Evolutionary conservation across 2,888 invertebrate species (phyloP), one percentile per base, ranked within the genome.

Genomic region (Drosophila leonis): DNA sequence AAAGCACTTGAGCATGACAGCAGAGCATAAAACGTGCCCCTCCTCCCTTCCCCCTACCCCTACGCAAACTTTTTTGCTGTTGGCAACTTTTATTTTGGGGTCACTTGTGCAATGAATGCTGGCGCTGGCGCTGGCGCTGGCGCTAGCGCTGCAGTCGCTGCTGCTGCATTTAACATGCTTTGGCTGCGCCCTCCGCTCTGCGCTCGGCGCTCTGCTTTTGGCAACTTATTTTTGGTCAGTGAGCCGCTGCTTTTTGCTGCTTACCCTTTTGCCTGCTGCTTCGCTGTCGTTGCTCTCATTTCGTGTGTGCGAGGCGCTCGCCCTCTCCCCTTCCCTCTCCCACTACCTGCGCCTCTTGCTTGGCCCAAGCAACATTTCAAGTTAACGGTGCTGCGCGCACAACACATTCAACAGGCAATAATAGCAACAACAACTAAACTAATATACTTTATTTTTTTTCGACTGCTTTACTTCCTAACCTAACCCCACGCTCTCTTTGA

Each of bases 361-460:
- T 67, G 61, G 61, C 56, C 44, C 62, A 61, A 64, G 52, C 52
- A 65, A 33, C 56, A 56, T 69, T 72, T 88, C 66, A 72, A 86
- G 75, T 78, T 83, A 89, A 83, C 90, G 81, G 82, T 82, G 51
- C 74, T 81, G 46, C 74, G 68, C 70, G 70, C 75, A 65, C 75
- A 65, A 66, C 63, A 74, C 79, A 80, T 65, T 75, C 82, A 80
- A 65, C 65, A 72, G 72, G 65, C 79, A 82, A 67, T 63, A 74
- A 68, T 51, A 78, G 52, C 73, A 81, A 55, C 67, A 73, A 74
- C 78, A 83, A 78, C 82, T 66, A 72, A 75, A 82, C 83, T 87
- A 89, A 89, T 84, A 83, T 65, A 81, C 64, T 59, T 82, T 64
- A 48, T 44, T 29, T 20, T 33, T 5, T 24, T 46, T 31, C 10